These are phyloP conservation scores for human (Homo sapiens) DNA, from an alignment of 2,113 vertebrate species.

Conservation along the genomic window DNA sequence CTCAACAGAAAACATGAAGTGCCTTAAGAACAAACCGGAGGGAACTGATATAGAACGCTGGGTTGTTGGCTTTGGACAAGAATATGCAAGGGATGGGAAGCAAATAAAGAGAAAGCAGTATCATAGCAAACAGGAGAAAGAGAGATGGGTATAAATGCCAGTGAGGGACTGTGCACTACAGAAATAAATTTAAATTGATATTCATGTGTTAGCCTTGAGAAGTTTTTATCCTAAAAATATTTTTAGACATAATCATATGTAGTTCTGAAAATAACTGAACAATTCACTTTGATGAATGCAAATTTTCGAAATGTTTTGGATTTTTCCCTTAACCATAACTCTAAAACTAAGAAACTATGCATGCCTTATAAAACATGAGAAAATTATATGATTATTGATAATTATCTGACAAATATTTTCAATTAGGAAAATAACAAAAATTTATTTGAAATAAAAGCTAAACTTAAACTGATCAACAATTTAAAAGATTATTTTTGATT, in stretches of 20 bases:
- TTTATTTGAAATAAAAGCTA: not conserved
- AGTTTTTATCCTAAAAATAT: not conserved
- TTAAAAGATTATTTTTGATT: not conserved
- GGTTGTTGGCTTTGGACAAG: not conserved
- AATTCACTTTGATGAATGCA: not conserved
- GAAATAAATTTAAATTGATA: not conserved
- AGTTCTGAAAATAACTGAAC: not conserved
- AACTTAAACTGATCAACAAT: not conserved
- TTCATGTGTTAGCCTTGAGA: not conserved
- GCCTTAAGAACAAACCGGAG: not conserved
- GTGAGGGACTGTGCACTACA: not conserved
- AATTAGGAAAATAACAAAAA: not conserved
- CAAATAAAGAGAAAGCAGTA: not conserved
- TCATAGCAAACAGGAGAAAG: not conserved
- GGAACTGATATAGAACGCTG: rapidly evolving
- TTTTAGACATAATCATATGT: not conserved
- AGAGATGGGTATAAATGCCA: not conserved
- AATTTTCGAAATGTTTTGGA: not conserved
- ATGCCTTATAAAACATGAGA: not conserved
- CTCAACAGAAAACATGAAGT: not conserved
- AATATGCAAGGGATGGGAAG: not conserved
- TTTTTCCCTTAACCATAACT: not conserved
- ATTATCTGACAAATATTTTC: not conserved
- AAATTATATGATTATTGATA: not conserved
- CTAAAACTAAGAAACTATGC: conserved; percentile 1